Conservation (phyloP, 2,888 invertebrate genomes). For the Leptinotarsa haldemani region DNA sequence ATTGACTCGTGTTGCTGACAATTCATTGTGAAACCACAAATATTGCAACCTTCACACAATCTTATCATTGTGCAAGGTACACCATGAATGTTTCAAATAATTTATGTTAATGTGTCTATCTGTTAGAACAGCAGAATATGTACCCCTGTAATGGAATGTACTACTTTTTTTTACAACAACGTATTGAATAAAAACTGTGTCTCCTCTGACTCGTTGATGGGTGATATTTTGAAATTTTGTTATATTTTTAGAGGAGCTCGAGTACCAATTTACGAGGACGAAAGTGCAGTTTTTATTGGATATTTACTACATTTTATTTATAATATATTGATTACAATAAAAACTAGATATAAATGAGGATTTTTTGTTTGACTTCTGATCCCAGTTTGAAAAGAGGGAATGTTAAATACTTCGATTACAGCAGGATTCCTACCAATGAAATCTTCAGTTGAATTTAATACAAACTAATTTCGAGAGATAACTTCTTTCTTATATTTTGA, state of each 20-base stretch:
- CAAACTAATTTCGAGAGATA: too few species aligned
- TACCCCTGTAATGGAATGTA: constrained; percentile 28
- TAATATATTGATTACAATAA: constrained; percentile 37
- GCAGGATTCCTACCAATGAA: too few species aligned
- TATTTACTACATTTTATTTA: constrained; percentile 37
- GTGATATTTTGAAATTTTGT: constrained; percentile 38
- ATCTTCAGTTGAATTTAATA: too few species aligned
- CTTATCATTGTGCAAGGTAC: constrained; percentile 43
- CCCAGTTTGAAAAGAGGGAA: too few species aligned
- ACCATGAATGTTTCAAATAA: constrained; percentile 46
- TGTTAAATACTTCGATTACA: too few species aligned
- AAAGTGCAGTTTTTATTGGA: constrained; percentile 33
- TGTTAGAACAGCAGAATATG: constrained; percentile 40
- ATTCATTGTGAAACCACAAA: background rate
- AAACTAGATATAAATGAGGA: constrained; percentile 29
- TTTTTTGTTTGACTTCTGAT: constrained; percentile 22
- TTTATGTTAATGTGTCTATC: constrained; percentile 42
- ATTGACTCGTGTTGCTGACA: too few species aligned
- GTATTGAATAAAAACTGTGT: constrained; percentile 32
- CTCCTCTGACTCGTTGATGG: constrained; percentile 25
- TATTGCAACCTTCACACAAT: constrained; percentile 10
- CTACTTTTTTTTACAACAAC: constrained; percentile 14
- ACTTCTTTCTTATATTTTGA: too few species aligned
- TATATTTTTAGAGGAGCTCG: constrained; percentile 30
- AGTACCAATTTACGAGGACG: constrained; percentile 24